Percentiles rank a stretch among this genome's conserved stretches.
Evolutionary conservation across 2,797 vertebrate species (phyloP).

Genomic region (Acanthurus tractus): DNA sequence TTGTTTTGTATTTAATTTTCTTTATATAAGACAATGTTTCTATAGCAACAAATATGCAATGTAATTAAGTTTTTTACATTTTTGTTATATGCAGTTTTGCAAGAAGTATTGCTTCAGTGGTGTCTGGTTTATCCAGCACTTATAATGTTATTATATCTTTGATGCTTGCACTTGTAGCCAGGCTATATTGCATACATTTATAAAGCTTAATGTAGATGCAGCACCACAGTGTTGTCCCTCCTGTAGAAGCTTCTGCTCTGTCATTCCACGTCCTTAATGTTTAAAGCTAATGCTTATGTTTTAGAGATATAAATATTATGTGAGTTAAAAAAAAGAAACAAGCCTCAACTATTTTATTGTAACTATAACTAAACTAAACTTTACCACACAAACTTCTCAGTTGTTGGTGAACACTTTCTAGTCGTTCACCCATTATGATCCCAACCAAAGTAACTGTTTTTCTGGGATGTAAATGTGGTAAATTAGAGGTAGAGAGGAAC

Average conservation of each 20-base stretch:
- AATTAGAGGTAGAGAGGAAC: constrained; percentile 75
- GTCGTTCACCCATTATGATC: constrained; percentile 49
- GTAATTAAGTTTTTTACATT: constrained; percentile 83
- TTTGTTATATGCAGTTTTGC: constrained; percentile 80
- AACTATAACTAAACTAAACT: constrained; percentile 39
- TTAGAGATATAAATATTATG: constrained; percentile 53
- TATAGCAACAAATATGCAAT: constrained; percentile 85
- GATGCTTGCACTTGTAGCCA: constrained; percentile 76
- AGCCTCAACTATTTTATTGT: constrained; percentile 47
- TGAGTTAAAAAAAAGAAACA: constrained; percentile 13
- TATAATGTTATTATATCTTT: constrained; percentile 60
- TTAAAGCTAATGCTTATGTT: constrained; percentile 45
- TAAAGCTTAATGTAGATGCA: constrained; percentile 68
- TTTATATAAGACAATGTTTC: constrained; percentile 80
- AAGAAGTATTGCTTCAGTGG: constrained; percentile 72
- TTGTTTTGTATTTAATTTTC: constrained; percentile 82
- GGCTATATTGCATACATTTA: constrained; percentile 71
- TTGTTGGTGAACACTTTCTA: constrained; percentile 30
- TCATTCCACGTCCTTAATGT: constrained; percentile 49
- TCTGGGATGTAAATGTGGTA: constrained; percentile 71
- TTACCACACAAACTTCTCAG: constrained; percentile 37
- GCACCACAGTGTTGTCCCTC: constrained; percentile 41
- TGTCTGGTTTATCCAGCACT: constrained; percentile 69
- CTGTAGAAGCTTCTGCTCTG: constrained; percentile 53
- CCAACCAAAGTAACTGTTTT: constrained; percentile 75